Conservation (phyloP, 2,888 invertebrate genomes). For the Tetranychus piercei region DNA sequence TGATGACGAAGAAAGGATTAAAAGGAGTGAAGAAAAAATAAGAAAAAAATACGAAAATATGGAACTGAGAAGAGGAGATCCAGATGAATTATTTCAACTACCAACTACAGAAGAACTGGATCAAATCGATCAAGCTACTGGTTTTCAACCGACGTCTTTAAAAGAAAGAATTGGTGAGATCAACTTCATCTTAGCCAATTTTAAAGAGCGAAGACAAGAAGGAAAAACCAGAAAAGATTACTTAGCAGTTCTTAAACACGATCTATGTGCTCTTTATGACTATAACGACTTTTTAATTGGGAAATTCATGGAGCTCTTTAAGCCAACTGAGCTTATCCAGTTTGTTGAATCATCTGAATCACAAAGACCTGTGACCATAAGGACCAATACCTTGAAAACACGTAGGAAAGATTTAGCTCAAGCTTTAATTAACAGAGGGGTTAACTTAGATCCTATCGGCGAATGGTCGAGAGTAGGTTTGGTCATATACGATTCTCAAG, state of each 20-base stretch:
- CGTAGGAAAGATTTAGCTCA: constrained; percentile 77
- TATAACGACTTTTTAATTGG: constrained; percentile 92
- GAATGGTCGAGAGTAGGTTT: constrained; percentile 97
- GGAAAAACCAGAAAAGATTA: constrained; percentile 61
- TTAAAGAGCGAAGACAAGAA: constrained; percentile 36
- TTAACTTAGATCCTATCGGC: constrained; percentile 91
- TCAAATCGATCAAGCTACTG: background rate
- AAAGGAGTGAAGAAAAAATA: background rate
- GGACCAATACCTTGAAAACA: constrained; percentile 78
- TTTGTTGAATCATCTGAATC: constrained; percentile 91
- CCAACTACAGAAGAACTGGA: background rate
- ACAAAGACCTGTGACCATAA: constrained; percentile 77
- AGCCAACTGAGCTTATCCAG: constrained; percentile 64
- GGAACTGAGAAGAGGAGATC: constrained; percentile 32
- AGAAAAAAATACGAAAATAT: background rate
- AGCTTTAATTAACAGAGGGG: constrained; percentile 82
- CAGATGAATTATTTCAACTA: constrained; percentile 24
- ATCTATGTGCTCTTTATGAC: constrained; percentile 81
- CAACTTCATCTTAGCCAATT: constrained; percentile 56
- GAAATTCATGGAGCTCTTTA: constrained; percentile 71
- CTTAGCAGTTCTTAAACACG: constrained; percentile 52
- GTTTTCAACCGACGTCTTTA: constrained; percentile 31
- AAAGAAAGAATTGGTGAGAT: constrained; percentile 74
- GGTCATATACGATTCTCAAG: constrained; percentile 77
- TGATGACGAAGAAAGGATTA: background rate